Percentiles rank a stretch among this genome's conserved stretches.
phyloP scores from a whole-genome alignment of 2,113 vertebrate species.

The Cygnus atratus region DNA sequence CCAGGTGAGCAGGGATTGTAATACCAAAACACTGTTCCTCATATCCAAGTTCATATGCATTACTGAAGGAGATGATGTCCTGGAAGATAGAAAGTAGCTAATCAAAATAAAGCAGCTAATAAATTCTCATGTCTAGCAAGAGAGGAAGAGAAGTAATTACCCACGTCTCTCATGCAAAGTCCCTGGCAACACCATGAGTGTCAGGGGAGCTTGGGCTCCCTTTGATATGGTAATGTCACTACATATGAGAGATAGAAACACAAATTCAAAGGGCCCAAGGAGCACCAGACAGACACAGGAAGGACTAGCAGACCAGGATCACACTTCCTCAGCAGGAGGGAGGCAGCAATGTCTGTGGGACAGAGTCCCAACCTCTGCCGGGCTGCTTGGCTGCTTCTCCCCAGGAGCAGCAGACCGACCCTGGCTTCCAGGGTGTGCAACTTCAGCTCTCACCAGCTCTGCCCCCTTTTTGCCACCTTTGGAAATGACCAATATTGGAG shows the following conservation, averaged over 20 bases:
- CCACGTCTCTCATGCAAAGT: background rate
- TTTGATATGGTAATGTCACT: background rate
- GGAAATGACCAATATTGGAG: rapidly evolving
- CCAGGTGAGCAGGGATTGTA: background rate
- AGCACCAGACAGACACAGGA: background rate
- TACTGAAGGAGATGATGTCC: background rate
- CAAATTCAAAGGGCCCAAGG: background rate
- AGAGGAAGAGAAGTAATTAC: background rate
- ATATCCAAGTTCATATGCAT: background rate
- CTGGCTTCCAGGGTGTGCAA: background rate
- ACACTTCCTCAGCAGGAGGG: rapidly evolving
- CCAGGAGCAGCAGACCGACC: background rate
- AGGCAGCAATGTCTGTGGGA: background rate
- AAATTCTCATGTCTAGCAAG: background rate
- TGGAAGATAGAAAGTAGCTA: background rate
- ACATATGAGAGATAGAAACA: background rate
- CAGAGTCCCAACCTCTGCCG: background rate
- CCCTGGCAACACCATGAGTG: background rate
- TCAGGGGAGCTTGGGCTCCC: background rate
- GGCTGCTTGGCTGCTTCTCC: background rate
- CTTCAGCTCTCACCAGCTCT: background rate
- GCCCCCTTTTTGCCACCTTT: background rate
- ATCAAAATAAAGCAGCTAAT: background rate
- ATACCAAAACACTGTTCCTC: background rate
- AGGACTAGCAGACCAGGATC: background rate